A percentile compares a stretch with the other conserved stretches of the same genome.
phyloP scores from a whole-genome alignment of 1,140 invertebrate species.

The Scylla paramamosain region DNA sequence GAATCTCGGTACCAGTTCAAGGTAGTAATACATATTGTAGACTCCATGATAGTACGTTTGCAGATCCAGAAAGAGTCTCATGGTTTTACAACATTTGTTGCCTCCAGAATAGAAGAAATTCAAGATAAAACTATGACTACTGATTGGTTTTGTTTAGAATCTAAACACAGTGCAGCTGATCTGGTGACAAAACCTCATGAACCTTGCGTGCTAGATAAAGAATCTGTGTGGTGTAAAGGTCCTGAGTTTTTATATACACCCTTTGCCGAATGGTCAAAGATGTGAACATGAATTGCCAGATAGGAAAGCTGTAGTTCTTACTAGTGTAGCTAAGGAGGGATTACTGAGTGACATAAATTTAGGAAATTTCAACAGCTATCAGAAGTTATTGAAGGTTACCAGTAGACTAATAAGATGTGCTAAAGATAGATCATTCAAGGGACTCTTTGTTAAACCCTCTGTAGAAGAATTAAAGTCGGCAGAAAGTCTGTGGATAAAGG shows the following conservation, averaged over 20 bases:
- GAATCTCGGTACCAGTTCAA: constrained; percentile 32
- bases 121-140: background rate
- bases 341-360: too few species aligned
- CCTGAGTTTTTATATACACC: too few species aligned
- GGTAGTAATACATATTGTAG: constrained; percentile 29
- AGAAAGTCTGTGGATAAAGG: background rate
- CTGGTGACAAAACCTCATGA: constrained; percentile 6
- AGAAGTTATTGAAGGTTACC: background rate
- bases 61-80: constrained; percentile 61
- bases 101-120: background rate
- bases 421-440: background rate
- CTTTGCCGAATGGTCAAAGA: too few species aligned
- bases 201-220: background rate
- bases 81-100: constrained; percentile 45
- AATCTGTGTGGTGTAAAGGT: too few species aligned
- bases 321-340: too few species aligned
- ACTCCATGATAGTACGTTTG: background rate
- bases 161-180: constrained; percentile 15
- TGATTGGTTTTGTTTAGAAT: background rate
- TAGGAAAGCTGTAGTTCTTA: too few species aligned
- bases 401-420: background rate
- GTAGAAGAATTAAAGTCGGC: background rate
- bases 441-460: background rate
- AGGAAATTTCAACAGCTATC: background rate
- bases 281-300: too few species aligned